Conservation (phyloP, 1,140 invertebrate genomes). For the Cydia splendana region DNA sequence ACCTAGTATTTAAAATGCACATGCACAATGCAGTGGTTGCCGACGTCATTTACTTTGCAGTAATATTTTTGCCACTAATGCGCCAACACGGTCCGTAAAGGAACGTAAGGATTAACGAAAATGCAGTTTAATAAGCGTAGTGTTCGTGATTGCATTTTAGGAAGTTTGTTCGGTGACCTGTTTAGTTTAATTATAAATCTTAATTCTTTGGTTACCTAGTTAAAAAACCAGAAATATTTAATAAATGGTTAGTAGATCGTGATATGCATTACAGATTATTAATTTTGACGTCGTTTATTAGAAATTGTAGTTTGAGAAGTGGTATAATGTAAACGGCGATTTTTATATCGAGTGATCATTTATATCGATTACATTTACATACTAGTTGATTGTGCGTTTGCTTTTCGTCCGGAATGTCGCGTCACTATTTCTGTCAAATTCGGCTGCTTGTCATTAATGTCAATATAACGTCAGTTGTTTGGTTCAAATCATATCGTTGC, state of each 20-base stretch:
- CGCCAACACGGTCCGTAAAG: slow-evolving; percentile 68
- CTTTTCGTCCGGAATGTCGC: background rate
- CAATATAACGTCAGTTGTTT: background rate
- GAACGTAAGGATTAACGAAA: slow-evolving; percentile 64
- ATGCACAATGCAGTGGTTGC: slow-evolving; percentile 74
- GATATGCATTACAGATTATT: background rate
- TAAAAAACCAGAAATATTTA: slow-evolving; percentile 18
- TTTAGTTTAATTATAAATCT: slow-evolving; percentile 38
- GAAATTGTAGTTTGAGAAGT: background rate
- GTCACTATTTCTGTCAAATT: slow-evolving; percentile 1
- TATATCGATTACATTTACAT: background rate
- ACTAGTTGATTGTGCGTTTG: background rate
- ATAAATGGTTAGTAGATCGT: slow-evolving; percentile 48
- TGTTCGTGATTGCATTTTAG: slow-evolving; percentile 49
- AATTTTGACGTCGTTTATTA: slow-evolving; percentile 12
- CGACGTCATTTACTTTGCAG: slow-evolving; percentile 78
- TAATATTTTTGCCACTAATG: slow-evolving; percentile 76
- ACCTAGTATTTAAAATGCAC: slow-evolving; percentile 75
- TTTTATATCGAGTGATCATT: background rate
- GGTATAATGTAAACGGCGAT: background rate
- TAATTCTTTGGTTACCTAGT: slow-evolving; percentile 46
- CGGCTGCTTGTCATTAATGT: background rate
- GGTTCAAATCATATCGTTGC: background rate
- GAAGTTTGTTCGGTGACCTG: slow-evolving; percentile 42
- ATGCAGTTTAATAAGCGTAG: slow-evolving; percentile 61